phyloP scores from a whole-genome alignment of 2,888 invertebrate genomes.

The Cheilosia grossa region DNA sequence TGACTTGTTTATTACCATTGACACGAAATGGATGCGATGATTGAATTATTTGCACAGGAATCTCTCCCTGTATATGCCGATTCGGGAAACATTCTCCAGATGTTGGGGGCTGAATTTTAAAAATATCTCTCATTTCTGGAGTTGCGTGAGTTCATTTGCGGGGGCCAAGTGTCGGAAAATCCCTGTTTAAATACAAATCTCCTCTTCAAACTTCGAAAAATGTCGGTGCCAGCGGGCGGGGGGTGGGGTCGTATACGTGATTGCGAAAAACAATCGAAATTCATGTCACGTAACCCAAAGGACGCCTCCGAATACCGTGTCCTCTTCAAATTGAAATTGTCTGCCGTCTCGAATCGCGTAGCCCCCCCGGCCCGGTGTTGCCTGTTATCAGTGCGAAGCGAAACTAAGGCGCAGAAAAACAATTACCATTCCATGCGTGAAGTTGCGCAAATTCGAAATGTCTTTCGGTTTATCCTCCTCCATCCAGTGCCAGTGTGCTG shows the following conservation, averaged over 20 bases:
- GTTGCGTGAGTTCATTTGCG: constrained; percentile 35
- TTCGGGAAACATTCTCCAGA: constrained; percentile 60
- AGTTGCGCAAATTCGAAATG: constrained; percentile 73
- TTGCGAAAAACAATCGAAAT: constrained; percentile 38
- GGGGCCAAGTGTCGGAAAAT: constrained; percentile 57
- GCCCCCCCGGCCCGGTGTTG: not conserved
- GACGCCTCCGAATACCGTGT: constrained; percentile 46
- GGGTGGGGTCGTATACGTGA: too few relatives aligned
- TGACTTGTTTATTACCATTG: constrained; percentile 71
- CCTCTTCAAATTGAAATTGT: constrained; percentile 74
- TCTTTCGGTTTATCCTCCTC: constrained; percentile 53
- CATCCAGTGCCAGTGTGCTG: not conserved
- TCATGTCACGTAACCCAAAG: constrained; percentile 64
- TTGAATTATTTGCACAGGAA: constrained; percentile 74
- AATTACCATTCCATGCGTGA: constrained; percentile 74
- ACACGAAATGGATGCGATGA: constrained; percentile 72
- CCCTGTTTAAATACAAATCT: constrained; percentile 65
- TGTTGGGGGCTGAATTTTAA: constrained; percentile 56
- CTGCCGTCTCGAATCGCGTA: constrained; percentile 60
- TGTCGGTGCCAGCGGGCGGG: not conserved
- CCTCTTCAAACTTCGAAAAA: constrained; percentile 37
- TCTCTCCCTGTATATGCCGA: constrained; percentile 10
- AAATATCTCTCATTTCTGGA: constrained; percentile 20
- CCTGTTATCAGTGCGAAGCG: constrained; percentile 28
- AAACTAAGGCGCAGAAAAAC: constrained; percentile 47